These are phyloP conservation scores for Pentamera pediparva DNA, from an alignment of 53 echinoderm and acorn worm genomes.

Conservation along the genomic window DNA sequence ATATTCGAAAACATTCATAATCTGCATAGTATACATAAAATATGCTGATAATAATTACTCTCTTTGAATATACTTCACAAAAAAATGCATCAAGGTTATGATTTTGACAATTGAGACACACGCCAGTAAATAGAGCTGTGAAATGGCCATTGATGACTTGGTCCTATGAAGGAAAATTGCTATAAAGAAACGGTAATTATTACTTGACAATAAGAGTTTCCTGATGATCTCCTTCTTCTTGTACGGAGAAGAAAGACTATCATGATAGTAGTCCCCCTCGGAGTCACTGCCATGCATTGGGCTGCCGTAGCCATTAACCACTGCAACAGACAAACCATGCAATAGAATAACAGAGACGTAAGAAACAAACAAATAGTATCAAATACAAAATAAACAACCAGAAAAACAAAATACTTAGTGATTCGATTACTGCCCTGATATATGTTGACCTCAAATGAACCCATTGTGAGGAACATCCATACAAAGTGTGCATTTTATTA, in stretches of 20 bases:
- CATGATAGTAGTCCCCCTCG: conserved; percentile 68
- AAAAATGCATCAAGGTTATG: background rate
- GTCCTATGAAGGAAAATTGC: background rate
- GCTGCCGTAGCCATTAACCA: conserved; percentile 89
- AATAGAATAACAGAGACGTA: background rate
- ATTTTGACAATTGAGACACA: too few species aligned
- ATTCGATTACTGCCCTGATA: too few species aligned
- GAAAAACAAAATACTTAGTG: too few species aligned
- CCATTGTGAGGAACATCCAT: background rate
- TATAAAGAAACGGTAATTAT: background rate
- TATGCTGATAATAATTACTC: background rate
- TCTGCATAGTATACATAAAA: background rate
- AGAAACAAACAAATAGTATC: background rate
- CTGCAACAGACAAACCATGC: conserved; percentile 53
- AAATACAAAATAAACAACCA: background rate
- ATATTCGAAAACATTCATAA: background rate
- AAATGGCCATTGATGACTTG: background rate
- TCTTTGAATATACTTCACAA: background rate
- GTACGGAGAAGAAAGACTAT: conserved; percentile 42
- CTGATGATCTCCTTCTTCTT: conserved; percentile 42
- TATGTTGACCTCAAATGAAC: background rate
- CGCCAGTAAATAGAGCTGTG: background rate
- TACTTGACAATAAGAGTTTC: conserved; percentile 54
- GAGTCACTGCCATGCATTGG: conserved; percentile 94
- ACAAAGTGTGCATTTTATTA: too few species aligned